phyloP scores from a whole-genome alignment of 2,797 vertebrate species.

The Gambusia yucatana region DNA sequence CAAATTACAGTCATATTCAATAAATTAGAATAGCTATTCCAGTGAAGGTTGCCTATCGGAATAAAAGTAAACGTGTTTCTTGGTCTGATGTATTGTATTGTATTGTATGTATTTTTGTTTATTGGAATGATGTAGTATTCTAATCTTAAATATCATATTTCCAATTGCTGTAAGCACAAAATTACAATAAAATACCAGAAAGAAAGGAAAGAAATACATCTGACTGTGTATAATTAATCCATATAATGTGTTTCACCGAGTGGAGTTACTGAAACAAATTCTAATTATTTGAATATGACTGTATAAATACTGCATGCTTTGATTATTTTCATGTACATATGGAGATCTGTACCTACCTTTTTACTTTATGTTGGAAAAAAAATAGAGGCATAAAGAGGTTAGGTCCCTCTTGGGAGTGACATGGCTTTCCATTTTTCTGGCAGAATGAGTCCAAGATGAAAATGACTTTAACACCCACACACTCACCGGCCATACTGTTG shows the following conservation, averaged over 20 bases:
- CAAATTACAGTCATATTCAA: background rate
- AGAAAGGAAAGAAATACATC: background rate
- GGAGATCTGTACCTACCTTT: slow-evolving; percentile 66
- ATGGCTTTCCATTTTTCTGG: slow-evolving; percentile 63
- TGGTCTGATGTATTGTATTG: background rate
- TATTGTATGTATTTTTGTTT: no score
- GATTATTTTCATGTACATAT: slow-evolving; percentile 32
- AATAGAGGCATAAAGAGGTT: slow-evolving; percentile 73
- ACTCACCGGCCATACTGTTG: slow-evolving; percentile 53
- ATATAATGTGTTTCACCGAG: background rate
- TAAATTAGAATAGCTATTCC: background rate
- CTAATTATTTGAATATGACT: slow-evolving; percentile 3
- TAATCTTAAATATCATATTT: background rate
- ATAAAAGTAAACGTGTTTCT: background rate
- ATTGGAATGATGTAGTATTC: background rate
- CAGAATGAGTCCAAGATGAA: slow-evolving; percentile 78
- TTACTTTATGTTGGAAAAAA: slow-evolving; percentile 37
- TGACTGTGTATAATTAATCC: background rate
- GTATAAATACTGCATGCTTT: slow-evolving; percentile 33
- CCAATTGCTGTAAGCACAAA: slow-evolving; percentile 10
- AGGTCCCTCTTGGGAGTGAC: slow-evolving; percentile 63
- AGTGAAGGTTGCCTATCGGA: background rate
- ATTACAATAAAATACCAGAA: no score
- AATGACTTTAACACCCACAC: slow-evolving; percentile 67
- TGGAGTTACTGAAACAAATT: background rate